Base-by-base conservation (phyloP, 2,113 vertebrate species). In the Toxotes chatareus region DNA sequence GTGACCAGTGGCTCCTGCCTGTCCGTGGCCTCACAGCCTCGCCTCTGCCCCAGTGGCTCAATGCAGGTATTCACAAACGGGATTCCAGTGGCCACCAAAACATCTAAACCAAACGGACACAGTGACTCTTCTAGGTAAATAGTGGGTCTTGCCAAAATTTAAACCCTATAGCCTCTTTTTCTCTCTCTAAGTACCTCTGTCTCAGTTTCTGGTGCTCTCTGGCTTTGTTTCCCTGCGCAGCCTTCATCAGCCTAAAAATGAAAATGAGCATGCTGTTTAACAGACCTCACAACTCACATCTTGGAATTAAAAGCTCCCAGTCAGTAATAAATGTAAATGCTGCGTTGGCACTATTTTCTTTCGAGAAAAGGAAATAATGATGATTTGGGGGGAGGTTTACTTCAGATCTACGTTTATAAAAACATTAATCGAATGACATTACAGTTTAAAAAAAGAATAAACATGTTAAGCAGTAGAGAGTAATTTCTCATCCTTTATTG, bases 51-150 rank as follows among this genome's bases (percentile, higher is more conserved):
- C 51, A 7, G 66, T 27, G 53, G 66, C 86, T 95, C 90, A 95
- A 95, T 95, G 94, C 91, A 91, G 84, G 90, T 92, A 95, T 94
- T 95, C 92, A 94, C 90, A 62, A 75, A 87, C 86, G 76, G 88
- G 80, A 93, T 92, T 94, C 90, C 92, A 92, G 93, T 80, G 87
- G 88, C 86, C 86, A 89, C 85, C 85, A 86, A 90, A 93, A 87
- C 92, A 91, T 91, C 82, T 81, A 79, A 80, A 85, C 80, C 89
- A 78, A 90, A 90, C 53, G 89, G 88, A 90, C 91, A 94, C 73
- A 88, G 85, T 86, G 90, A 88, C 87, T 94, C 93, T 93, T 94
- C 94, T 93, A 89, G 84, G 88, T 93, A 94, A 95, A 95, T 59
- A 94, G 55, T 5, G 9, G 19, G 34, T 67, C 1, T 60, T 83